These are phyloP conservation scores for Phymorhynchus buccinoides DNA, from an alignment of 1,140 invertebrate genomes.

Conservation along the genomic window DNA sequence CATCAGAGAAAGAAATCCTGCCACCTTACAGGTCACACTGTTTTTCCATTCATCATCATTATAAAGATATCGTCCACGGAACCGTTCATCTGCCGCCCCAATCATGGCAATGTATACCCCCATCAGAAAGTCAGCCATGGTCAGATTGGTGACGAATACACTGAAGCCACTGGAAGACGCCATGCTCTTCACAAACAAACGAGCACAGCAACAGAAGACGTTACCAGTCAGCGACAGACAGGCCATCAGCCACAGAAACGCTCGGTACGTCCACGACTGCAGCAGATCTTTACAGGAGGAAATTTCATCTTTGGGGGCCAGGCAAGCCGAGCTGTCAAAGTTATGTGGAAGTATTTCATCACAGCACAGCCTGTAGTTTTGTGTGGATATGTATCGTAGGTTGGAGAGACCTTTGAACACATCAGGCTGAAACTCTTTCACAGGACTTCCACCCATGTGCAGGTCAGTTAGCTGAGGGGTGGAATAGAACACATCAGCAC, in stretches of 20 bases:
- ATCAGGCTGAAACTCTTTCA: not conserved
- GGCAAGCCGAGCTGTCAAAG: conserved; percentile 19
- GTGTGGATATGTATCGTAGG: conserved; percentile 29
- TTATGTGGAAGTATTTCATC: conserved; percentile 32
- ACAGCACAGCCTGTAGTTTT: conserved; percentile 43
- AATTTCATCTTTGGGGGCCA: conserved; percentile 35
- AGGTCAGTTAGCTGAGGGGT: not conserved
- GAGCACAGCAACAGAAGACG: too few species aligned
- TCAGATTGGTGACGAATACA: conserved; percentile 55
- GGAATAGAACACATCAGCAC: not conserved
- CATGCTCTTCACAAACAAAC: too few species aligned
- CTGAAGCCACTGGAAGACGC: conserved; percentile 31
- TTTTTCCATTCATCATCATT: too few species aligned
- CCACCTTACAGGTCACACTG: too few species aligned
- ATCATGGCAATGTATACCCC: conserved; percentile 41
- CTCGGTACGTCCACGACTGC: too few species aligned
- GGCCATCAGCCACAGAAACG: too few species aligned
- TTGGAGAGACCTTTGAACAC: not conserved
- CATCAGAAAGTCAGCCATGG: conserved; percentile 61
- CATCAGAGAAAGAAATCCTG: too few species aligned
- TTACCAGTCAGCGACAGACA: too few species aligned
- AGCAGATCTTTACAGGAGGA: too few species aligned
- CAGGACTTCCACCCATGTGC: not conserved
- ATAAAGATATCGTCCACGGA: too few species aligned
- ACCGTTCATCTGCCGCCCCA: too few species aligned